These are phyloP conservation scores for Ornithoptera priamus DNA, from an alignment of 2,888 invertebrate species.

Conservation along the genomic window DNA sequence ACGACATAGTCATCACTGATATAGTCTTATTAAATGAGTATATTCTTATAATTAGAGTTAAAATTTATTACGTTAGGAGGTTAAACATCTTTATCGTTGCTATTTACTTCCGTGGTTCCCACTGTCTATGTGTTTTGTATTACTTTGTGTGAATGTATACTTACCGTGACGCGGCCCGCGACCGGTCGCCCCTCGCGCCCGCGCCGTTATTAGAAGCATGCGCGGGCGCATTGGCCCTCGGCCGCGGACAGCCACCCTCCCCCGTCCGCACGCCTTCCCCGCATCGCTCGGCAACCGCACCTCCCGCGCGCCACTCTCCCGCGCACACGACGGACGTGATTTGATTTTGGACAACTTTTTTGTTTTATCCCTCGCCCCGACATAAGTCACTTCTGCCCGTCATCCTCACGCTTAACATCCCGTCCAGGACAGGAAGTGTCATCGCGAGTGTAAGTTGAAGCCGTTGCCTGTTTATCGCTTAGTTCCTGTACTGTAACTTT, in stretches of 20 bases:
- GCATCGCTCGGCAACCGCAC: no score
- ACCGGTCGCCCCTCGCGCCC: conserved; percentile 59
- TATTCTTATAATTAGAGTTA: no score
- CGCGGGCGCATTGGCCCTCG: conserved; percentile 77
- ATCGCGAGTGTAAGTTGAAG: not conserved
- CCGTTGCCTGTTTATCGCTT: no score
- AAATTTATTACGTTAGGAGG: no score
- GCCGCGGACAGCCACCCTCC: conserved; percentile 36
- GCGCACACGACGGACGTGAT: conserved; percentile 56
- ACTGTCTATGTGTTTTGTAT: no score
- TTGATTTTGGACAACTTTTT: conserved; percentile 43
- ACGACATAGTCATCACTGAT: no score
- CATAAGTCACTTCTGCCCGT: conserved; percentile 25
- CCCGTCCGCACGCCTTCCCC: no score
- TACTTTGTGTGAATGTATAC: conserved; percentile 39
- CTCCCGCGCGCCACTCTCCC: conserved; percentile 36
- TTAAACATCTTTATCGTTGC: no score
- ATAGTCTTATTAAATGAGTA: no score
- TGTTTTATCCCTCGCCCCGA: conserved; percentile 13
- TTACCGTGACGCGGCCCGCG: conserved; percentile 49
- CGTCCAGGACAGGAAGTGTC: conserved; percentile 6
- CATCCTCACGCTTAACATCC: conserved; percentile 24
- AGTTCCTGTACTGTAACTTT: no score
- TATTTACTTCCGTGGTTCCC: no score
- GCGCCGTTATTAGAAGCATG: conserved; percentile 70